phyloP scores from a whole-genome alignment of 2,113 vertebrate species.

The Poeciliopsis retropinna region DNA sequence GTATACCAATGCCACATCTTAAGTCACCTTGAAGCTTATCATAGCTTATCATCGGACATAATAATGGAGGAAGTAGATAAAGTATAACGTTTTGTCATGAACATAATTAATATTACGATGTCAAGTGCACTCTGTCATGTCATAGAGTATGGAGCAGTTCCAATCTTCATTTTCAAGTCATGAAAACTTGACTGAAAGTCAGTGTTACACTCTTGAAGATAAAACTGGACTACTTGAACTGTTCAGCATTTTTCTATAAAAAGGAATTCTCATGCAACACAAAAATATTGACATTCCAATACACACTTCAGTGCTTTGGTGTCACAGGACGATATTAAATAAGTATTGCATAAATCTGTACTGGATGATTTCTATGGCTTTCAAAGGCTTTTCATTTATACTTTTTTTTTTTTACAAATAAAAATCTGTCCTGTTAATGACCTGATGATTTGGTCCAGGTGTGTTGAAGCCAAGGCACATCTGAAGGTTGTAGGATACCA shows the following conservation, averaged over 20 bases:
- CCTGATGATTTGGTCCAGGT: no score
- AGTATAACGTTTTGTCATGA: not conserved
- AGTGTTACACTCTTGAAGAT: not conserved
- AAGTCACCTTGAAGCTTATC: not conserved
- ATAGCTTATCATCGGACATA: not conserved
- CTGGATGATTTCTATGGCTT: no score
- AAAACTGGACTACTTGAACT: not conserved
- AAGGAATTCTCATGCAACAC: not conserved
- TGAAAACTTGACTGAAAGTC: not conserved
- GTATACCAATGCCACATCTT: not conserved
- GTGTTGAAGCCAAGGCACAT: no score
- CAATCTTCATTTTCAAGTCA: not conserved
- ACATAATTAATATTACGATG: not conserved
- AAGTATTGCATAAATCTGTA: no score
- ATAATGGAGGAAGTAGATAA: not conserved
- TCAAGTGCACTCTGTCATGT: not conserved
- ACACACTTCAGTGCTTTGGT: not conserved
- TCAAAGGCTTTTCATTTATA: no score
- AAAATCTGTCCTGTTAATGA: no score
- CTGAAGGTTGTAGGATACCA: no score
- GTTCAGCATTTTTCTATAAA: no score
- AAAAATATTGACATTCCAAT: not conserved
- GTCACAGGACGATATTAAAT: no score
- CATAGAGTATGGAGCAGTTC: not conserved
- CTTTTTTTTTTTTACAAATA: no score